Evolutionary conservation across 2,888 invertebrate genomes (phyloP).

Genomic region (Mesorhabditis sp.): DNA sequence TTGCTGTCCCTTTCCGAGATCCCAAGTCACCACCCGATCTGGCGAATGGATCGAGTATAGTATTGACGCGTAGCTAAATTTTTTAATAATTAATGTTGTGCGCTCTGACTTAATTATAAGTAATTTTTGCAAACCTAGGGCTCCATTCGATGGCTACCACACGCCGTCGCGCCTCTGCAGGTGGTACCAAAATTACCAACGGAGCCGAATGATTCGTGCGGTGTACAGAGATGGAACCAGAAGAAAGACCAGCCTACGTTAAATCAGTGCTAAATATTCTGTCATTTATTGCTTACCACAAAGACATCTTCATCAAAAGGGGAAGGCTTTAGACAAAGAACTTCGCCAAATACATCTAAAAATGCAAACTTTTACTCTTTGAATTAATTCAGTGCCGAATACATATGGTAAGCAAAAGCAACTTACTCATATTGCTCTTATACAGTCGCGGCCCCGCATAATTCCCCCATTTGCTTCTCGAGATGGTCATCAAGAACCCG

Average conservation of each 20-base stretch:
- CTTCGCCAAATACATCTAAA: conserved; percentile 4
- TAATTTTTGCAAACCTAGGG: background rate
- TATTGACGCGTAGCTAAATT: background rate
- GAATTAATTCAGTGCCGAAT: background rate
- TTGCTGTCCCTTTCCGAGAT: conserved; percentile 2
- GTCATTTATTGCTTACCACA: background rate
- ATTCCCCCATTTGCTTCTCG: conserved; percentile 7
- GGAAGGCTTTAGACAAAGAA: background rate
- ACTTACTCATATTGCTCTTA: conserved; percentile 14
- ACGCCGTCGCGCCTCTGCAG: background rate
- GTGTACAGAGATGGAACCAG: background rate
- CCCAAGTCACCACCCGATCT: background rate
- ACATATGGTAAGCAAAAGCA: background rate
- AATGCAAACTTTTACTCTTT: background rate
- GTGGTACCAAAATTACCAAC: background rate
- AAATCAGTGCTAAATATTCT: background rate
- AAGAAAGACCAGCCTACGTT: background rate
- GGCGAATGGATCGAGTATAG: background rate
- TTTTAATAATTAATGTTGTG: background rate
- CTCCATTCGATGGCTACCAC: background rate
- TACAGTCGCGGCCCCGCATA: conserved; percentile 14
- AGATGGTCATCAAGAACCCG: conserved; percentile 13
- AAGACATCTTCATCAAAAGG: conserved; percentile 4
- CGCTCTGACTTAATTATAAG: background rate
- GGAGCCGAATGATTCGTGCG: background rate